These are phyloP conservation scores for Artemisiospiza belli DNA, from an alignment of 2,113 vertebrate species.

Conservation along the genomic window DNA sequence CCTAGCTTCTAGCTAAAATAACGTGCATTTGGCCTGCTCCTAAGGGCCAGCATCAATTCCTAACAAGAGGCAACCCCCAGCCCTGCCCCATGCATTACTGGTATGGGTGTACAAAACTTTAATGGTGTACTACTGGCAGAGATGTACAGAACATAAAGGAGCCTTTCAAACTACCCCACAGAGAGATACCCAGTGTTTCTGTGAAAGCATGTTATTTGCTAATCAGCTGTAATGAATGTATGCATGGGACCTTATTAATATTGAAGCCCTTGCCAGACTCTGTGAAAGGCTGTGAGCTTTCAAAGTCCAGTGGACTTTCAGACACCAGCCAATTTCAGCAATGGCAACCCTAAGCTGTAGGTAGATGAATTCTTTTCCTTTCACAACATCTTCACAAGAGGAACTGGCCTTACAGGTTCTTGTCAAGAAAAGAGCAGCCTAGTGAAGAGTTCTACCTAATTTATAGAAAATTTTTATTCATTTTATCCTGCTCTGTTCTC, in stretches of 20 bases:
- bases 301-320: background rate
- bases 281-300: background rate
- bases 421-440: background rate
- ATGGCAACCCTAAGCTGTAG: accelerated
- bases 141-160: background rate
- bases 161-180: background rate
- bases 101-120: background rate
- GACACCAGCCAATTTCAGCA: background rate
- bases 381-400: background rate
- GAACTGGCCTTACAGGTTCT: accelerated
- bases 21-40: background rate
- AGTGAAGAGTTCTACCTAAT: background rate
- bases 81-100: accelerated
- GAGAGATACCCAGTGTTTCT: background rate
- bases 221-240: background rate
- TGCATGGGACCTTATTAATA: background rate
- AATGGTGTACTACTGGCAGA: background rate
- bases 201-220: background rate
- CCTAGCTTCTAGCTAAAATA: background rate
- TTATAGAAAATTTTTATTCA: background rate
- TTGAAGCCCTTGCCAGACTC: background rate
- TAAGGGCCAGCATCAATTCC: background rate
- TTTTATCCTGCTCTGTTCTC: background rate
- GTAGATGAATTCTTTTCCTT: background rate
- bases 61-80: accelerated